Percentiles rank a stretch among this genome's conserved stretches.
Conservation (phyloP, 2,797 vertebrate species). For the Florisuga fusca region DNA sequence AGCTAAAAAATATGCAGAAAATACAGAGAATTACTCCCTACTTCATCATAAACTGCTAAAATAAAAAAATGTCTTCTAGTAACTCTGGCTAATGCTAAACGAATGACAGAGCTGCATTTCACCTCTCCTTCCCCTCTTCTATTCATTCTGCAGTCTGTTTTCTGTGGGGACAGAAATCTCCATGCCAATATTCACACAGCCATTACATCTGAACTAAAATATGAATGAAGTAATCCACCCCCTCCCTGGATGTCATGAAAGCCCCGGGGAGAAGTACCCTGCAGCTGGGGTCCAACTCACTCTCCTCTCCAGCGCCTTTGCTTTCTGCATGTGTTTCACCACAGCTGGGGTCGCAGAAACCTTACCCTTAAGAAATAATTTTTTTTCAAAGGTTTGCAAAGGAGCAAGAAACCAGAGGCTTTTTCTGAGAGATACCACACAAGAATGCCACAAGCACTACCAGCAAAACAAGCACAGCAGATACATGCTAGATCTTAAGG, state of each 20-base stretch:
- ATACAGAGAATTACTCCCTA: not conserved
- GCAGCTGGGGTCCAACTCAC: not conserved
- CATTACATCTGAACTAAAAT: slow-evolving; percentile 28
- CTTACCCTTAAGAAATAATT: not conserved
- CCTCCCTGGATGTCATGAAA: not conserved
- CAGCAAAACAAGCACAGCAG: not conserved
- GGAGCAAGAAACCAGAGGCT: not conserved
- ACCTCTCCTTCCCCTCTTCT: not conserved
- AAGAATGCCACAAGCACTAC: not conserved
- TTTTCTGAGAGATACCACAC: not conserved
- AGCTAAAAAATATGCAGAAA: not conserved
- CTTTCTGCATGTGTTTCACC: not conserved
- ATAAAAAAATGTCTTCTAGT: not conserved
- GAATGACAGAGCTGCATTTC: not conserved
- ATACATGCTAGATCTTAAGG: accelerated
- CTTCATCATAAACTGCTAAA: not conserved
- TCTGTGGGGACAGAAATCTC: not conserved
- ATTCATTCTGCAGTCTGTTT: not conserved
- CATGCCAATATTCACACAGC: not conserved
- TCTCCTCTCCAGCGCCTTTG: not conserved
- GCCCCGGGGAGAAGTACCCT: not conserved
- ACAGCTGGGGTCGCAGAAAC: not conserved
- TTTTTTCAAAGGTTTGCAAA: not conserved
- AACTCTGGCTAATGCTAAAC: not conserved
- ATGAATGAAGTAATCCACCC: slow-evolving; percentile 53